Evolutionary conservation across 2,888 invertebrate species (phyloP), one percentile per base, ranked within the genome.

Genomic region (Apotomis betuletana): DNA sequence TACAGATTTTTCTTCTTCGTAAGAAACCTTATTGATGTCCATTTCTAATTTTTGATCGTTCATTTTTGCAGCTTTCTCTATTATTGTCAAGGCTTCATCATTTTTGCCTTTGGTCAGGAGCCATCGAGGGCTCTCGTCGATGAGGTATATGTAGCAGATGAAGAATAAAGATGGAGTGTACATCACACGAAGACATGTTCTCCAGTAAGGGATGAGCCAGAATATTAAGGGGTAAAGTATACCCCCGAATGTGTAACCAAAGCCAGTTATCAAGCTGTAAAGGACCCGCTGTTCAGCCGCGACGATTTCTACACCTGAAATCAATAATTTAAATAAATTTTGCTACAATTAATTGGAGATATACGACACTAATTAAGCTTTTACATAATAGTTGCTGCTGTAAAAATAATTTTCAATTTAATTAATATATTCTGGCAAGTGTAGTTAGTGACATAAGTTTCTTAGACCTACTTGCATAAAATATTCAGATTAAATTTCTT

Each of bases 71-170:
- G 96, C 95, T 77, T 94, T 94, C 12, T 93, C 87, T 59, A 96
- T 85, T n/a, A 96, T 94, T 1, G 82, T 83, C 73, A 95, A 91
- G 0, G 96, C 96, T 80, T 95, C 92, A 0, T 95, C 94, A 72
- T 94, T 94, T 74, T 94, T 94, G 3, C 95, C 95, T 83, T 95
- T 95, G 15, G 95, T 95, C n/a, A 97, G 86, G 4, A 97, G 91
- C 97, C 97, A 97, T 80, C 97, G 93, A 13, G 96, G 94, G 65
- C 96, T 96, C 86, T 96, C 96, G 4, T 96, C 96, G 55, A 96
- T 87, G 0, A 95, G 78, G 92, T 95, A 96, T 59, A 94, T 92
- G 79, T 96, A 96, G 4, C 94, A 84, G 62, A 97, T 82, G 75
- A 96, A 94, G 0, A 96, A 83, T 9, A 96, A 82, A 0, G 95